A percentile compares a stretch with the other conserved stretches of the same genome.
phyloP scores from a whole-genome alignment of 2,113 vertebrate genomes.

The Tiliqua scincoides region DNA sequence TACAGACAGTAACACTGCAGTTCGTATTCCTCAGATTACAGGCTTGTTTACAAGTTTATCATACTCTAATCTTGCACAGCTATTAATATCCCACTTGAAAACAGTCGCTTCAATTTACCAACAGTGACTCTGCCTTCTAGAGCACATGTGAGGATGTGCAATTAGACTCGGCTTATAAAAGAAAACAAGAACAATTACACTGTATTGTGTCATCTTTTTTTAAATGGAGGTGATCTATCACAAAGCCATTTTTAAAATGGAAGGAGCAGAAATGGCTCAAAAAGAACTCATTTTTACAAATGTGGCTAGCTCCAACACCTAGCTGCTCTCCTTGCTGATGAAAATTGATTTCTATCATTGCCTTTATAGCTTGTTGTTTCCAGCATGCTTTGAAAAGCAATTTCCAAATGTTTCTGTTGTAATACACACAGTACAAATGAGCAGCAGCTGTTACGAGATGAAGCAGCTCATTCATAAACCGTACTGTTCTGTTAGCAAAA shows the following conservation, averaged over 20 bases:
- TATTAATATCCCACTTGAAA: constrained; percentile 15
- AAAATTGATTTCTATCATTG: constrained; percentile 31
- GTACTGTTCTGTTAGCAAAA: neutral
- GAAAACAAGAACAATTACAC: neutral
- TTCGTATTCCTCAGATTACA: neutral
- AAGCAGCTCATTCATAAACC: neutral
- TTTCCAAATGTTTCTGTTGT: neutral
- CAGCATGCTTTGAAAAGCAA: constrained; percentile 24
- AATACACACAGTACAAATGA: constrained; percentile 7
- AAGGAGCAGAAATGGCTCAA: neutral
- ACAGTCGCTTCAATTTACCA: neutral
- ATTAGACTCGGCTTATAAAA: neutral
- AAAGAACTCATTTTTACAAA: neutral
- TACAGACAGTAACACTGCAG: neutral
- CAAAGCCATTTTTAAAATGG: constrained; percentile 29
- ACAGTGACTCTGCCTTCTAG: constrained; percentile 2
- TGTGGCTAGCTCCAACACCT: neutral
- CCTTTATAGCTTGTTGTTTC: neutral
- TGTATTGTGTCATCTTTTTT: neutral
- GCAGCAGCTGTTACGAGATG: neutral
- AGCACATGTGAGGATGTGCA: neutral
- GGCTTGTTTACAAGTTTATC: neutral
- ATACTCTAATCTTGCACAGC: neutral
- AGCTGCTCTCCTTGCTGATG: neutral
- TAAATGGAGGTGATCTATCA: constrained; percentile 32